Conservation (phyloP, 2,113 vertebrate species). For the Sorex fumeus region DNA sequence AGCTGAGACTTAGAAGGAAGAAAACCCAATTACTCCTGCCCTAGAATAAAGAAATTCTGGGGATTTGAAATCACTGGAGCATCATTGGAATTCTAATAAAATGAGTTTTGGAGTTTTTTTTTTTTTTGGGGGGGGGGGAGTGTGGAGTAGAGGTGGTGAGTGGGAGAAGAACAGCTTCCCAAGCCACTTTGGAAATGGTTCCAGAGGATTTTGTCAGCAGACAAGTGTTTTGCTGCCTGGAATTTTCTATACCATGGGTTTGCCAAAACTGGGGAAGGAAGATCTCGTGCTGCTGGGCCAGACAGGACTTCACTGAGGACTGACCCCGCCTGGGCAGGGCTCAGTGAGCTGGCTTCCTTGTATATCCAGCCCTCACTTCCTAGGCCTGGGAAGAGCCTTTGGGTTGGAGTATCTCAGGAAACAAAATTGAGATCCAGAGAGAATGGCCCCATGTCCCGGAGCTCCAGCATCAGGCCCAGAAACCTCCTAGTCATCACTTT, state of each 20-base stretch:
- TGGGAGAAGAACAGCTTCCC: neutral
- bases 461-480: neutral
- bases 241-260: conserved; percentile 25
- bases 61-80: conserved; percentile 84
- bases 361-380: neutral
- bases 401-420: too few species aligned
- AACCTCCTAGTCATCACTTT: neutral
- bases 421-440: neutral
- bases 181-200: neutral
- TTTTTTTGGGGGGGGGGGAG: neutral
- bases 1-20: conserved; percentile 72
- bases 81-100: conserved; percentile 84
- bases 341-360: neutral
- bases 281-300: neutral
- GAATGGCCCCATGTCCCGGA: neutral
- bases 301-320: neutral
- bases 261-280: neutral
- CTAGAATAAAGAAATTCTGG: conserved; percentile 77
- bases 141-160: neutral
- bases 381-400: neutral
- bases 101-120: conserved; percentile 13
- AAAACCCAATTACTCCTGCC: conserved; percentile 85
- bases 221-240: conserved; percentile 16
- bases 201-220: conserved; percentile 31
- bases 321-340: neutral